Conservation (phyloP, 2,888 invertebrate genomes). For the Masnerella sp. region DNA sequence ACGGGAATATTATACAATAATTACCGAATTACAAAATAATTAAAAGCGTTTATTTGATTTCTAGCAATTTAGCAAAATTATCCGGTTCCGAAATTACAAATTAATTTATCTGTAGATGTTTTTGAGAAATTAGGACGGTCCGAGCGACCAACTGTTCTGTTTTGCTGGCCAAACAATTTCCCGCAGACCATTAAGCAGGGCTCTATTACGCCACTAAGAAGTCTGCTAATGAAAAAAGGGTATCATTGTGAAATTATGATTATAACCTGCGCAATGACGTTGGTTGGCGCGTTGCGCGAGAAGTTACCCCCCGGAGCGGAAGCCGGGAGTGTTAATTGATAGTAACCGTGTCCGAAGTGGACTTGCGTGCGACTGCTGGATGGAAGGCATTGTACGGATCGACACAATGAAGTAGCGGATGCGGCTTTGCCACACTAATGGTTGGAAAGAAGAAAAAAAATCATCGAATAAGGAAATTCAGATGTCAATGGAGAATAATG, state of each 20-base stretch:
- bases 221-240: constrained; percentile 1
- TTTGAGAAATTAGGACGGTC: not conserved
- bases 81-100: too few species aligned
- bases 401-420: constrained; percentile 40
- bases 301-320: constrained; percentile 19
- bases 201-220: constrained; percentile 29
- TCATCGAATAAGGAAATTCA: constrained; percentile 2
- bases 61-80: too few species aligned
- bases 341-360: constrained; percentile 60
- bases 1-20: too few species aligned
- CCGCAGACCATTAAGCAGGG: constrained; percentile 19
- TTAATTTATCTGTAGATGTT: not conserved
- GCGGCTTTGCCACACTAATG: constrained; percentile 29
- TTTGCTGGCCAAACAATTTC: constrained; percentile 15
- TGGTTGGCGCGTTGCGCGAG: constrained; percentile 20
- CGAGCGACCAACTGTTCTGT: constrained; percentile 3
- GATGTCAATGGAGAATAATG: constrained; percentile 10
- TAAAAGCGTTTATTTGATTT: too few species aligned
- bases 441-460: constrained; percentile 18
- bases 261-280: constrained; percentile 16
- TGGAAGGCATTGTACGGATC: constrained; percentile 37
- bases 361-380: constrained; percentile 66
- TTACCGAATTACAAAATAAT: too few species aligned
- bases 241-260: constrained; percentile 32
- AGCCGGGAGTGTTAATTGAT: constrained; percentile 66